Evolutionary conservation across 2,888 invertebrate genomes (phyloP).

Genomic region (Xestobium rufovillosum): DNA sequence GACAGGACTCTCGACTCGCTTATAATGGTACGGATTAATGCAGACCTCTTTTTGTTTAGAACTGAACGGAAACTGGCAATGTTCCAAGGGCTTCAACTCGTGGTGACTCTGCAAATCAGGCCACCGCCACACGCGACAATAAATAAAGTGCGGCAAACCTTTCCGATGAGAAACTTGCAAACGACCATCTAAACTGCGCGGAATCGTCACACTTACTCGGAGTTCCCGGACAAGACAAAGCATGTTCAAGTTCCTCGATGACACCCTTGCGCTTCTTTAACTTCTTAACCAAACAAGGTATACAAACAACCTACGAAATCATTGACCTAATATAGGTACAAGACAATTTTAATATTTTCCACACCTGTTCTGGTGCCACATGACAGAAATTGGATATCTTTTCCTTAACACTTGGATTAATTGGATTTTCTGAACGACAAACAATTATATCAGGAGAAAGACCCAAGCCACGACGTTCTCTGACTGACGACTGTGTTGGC

Average conservation of each 20-base stretch:
- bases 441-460: slow-evolving; percentile 91
- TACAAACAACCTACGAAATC: too few species aligned
- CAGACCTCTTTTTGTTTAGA: slow-evolving; percentile 97
- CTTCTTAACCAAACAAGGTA: slow-evolving; percentile 91
- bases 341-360: too few species aligned
- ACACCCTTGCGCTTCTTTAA: slow-evolving; percentile 91
- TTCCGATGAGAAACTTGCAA: slow-evolving; percentile 95
- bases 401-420: slow-evolving; percentile 75
- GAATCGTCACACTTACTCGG: slow-evolving; percentile 96
- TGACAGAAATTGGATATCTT: slow-evolving; percentile 97
- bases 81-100: slow-evolving; percentile 91
- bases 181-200: slow-evolving; percentile 87
- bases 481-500: slow-evolving; percentile 94
- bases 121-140: slow-evolving; percentile 99
- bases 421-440: slow-evolving; percentile 82
- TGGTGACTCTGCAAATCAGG: slow-evolving; percentile 98
- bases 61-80: slow-evolving; percentile 93
- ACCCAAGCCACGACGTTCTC: slow-evolving; percentile 89
- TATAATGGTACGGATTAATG: slow-evolving; percentile 98
- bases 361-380: slow-evolving; percentile 84
- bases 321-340: too few species aligned
- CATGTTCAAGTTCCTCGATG: slow-evolving; percentile 86
- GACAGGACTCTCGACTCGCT: slow-evolving; percentile 90
- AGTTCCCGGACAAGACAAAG: slow-evolving; percentile 85
- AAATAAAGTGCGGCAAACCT: slow-evolving; percentile 97